These are phyloP conservation scores for Parnassius mnemosyne DNA, from an alignment of 2,888 invertebrate species.

Conservation along the genomic window DNA sequence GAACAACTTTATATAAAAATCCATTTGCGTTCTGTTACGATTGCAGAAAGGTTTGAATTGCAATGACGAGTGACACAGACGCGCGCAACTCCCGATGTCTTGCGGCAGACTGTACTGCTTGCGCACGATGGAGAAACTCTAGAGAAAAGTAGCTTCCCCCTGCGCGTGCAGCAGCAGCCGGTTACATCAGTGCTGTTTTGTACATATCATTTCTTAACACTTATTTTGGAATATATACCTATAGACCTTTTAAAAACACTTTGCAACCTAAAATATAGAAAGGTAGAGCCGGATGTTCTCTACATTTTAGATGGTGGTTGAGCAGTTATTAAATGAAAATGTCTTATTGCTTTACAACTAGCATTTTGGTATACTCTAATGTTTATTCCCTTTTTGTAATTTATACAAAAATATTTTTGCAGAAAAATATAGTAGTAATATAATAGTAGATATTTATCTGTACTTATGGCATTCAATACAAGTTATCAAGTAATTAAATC, in stretches of 20 bases:
- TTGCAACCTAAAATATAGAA: background rate
- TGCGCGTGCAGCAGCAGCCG: constrained; percentile 45
- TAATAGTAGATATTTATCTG: too few species aligned
- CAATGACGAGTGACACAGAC: constrained; percentile 33
- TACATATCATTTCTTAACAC: constrained; percentile 42
- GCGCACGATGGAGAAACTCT: constrained; percentile 71
- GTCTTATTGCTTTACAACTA: background rate
- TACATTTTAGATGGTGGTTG: too few species aligned
- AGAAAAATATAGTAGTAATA: too few species aligned
- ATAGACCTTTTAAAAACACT: background rate
- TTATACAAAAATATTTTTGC: too few species aligned
- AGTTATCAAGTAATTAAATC: background rate
- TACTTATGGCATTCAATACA: background rate
- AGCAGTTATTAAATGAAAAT: too few species aligned
- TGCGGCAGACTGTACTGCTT: constrained; percentile 47
- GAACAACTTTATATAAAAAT: constrained; percentile 21
- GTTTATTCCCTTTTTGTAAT: too few species aligned
- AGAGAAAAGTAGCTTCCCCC: constrained; percentile 70
- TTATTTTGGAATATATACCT: constrained; percentile 14
- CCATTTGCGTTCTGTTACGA: constrained; percentile 22
- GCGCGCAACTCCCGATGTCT: constrained; percentile 55
- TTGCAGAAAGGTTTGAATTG: constrained; percentile 20
- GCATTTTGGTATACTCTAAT: too few species aligned
- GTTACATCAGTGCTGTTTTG: constrained; percentile 69
- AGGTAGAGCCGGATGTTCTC: constrained; percentile 13